Evolutionary conservation across 1,140 invertebrate species (phyloP).

Genomic region (Drosophila guanche): DNA sequence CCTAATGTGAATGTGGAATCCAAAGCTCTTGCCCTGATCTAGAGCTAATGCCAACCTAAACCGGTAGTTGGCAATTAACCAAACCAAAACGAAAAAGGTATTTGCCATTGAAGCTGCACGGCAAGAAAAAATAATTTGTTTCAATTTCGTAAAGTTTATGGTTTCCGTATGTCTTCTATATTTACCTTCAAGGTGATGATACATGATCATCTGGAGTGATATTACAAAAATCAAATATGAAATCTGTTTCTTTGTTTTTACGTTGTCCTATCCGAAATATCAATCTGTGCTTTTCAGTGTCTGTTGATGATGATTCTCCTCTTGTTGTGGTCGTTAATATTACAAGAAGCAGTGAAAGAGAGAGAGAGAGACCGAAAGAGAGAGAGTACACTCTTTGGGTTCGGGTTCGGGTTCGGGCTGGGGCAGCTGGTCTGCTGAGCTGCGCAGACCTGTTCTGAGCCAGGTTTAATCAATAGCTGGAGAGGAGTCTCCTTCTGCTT

Average conservation of each 20-base stretch:
- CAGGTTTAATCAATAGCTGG: slow-evolving; percentile 75
- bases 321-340: slow-evolving; percentile 27
- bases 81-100: slow-evolving; percentile 44
- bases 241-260: too few relatives aligned
- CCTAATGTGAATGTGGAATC: neutral
- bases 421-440: slow-evolving; percentile 23
- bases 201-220: too few relatives aligned
- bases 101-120: slow-evolving; percentile 31
- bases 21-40: slow-evolving; percentile 28
- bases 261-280: too few relatives aligned
- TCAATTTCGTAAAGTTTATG: neutral
- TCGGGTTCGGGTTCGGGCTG: slow-evolving; percentile 11
- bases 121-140: slow-evolving; percentile 39
- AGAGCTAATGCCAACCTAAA: slow-evolving; percentile 40
- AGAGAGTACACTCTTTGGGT: slow-evolving; percentile 35
- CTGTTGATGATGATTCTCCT: neutral
- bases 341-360: slow-evolving; percentile 44
- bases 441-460: slow-evolving; percentile 74
- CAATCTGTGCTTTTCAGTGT: neutral
- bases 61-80: slow-evolving; percentile 71
- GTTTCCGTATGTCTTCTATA: too few relatives aligned
- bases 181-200: too few relatives aligned
- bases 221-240: too few relatives aligned
- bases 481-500: slow-evolving; percentile 43
- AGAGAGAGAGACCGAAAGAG: slow-evolving; percentile 39